Conservation (phyloP, 2,113 vertebrate genomes). For the Stictonetta naevosa region DNA sequence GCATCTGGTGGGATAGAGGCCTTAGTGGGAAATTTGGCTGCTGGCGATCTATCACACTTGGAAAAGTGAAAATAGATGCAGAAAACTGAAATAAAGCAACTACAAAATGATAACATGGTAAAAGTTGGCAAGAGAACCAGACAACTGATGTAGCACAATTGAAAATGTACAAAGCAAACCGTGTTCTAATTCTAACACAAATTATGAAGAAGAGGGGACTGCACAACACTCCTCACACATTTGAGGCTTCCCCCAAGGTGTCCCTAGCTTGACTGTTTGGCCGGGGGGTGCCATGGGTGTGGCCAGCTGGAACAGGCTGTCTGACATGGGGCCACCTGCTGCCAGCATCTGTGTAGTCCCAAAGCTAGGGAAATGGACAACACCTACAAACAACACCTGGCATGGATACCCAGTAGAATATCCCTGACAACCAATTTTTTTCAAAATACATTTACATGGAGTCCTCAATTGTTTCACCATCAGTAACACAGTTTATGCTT, state of each 20-base stretch:
- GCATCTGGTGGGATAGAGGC: not conserved
- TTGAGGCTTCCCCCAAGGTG: not conserved
- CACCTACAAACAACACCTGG: not conserved
- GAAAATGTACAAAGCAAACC: not conserved
- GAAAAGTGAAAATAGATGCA: not conserved
- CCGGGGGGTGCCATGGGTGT: not conserved
- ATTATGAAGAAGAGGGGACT: not conserved
- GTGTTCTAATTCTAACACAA: not conserved
- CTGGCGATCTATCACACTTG: not conserved
- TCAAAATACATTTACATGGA: not conserved
- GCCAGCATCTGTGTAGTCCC: not conserved
- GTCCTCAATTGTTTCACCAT: not conserved
- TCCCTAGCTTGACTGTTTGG: not conserved
- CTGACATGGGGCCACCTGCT: not conserved
- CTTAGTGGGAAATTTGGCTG: not conserved
- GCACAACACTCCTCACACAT: not conserved
- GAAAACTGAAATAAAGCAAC: not conserved
- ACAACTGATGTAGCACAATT: not conserved
- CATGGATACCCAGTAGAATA: not conserved
- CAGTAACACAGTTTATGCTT: not conserved
- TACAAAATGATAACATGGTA: not conserved
- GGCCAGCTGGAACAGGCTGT: accelerated
- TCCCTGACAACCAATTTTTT: not conserved
- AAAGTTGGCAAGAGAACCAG: not conserved
- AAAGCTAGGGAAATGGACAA: too few species aligned